Conservation (phyloP, 92 coral and sea anemone genomes). For the Meandrina meandrites region DNA sequence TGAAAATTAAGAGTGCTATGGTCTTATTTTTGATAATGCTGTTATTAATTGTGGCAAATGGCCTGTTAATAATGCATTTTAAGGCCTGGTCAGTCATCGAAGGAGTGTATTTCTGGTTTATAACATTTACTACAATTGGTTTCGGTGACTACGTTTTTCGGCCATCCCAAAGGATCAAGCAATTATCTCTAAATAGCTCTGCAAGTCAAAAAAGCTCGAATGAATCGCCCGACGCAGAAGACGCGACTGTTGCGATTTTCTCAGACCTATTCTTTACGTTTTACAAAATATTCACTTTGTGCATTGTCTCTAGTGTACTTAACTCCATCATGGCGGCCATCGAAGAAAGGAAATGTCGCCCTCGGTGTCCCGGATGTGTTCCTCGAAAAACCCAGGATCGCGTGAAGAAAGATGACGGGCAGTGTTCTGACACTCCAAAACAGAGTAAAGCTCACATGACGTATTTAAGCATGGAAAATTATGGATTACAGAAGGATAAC, state of each 20-base stretch:
- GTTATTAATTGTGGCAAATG: neutral
- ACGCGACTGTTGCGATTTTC: too few relatives aligned
- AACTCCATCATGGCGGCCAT: constrained; percentile 37
- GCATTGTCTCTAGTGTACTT: constrained; percentile 47
- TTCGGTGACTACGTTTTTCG: constrained; percentile 40
- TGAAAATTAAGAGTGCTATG: constrained; percentile 26
- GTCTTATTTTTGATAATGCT: constrained; percentile 23
- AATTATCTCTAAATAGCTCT: neutral
- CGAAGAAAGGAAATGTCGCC: constrained; percentile 24
- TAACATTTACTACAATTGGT: constrained; percentile 51
- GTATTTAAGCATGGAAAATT: neutral
- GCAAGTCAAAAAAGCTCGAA: neutral
- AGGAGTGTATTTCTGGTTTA: constrained; percentile 54
- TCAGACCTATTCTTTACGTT: neutral
- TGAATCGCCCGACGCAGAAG: neutral
- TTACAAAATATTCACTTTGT: constrained; percentile 15
- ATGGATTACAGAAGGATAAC: constrained; percentile 1
- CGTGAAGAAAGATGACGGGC: neutral
- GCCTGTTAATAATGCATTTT: neutral
- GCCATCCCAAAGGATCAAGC: neutral
- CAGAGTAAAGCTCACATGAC: neutral
- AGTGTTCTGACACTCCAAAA: neutral
- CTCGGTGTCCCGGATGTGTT: neutral
- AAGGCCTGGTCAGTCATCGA: constrained; percentile 25
- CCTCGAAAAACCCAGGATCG: constrained; percentile 13